phyloP scores from a whole-genome alignment of 2,113 vertebrate genomes.

The Thunnus thynnus region DNA sequence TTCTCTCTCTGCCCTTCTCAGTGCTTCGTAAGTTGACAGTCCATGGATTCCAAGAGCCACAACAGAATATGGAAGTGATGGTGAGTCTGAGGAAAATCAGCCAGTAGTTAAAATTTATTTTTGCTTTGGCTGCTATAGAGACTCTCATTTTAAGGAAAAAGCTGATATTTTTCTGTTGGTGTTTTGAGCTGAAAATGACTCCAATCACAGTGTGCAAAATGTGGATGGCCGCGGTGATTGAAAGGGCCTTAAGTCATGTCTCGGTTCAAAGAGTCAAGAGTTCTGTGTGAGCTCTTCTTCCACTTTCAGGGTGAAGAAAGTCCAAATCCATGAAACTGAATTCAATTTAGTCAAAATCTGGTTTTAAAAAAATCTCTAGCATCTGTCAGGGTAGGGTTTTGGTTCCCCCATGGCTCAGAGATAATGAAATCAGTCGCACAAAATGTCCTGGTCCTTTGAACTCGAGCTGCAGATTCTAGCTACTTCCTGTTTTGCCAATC shows the following conservation, averaged over 20 bases:
- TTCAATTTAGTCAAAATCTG: constrained; percentile 63
- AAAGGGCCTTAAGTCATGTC: constrained; percentile 62
- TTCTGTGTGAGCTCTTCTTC: constrained; percentile 44
- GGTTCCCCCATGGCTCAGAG: constrained; percentile 45
- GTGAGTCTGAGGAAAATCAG: constrained; percentile 83
- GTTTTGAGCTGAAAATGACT: constrained; percentile 52
- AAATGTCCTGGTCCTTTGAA: constrained; percentile 43
- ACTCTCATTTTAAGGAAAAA: constrained; percentile 20
- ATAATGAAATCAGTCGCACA: constrained; percentile 60
- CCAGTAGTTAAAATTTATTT: constrained; percentile 3
- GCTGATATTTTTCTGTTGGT: constrained; percentile 36
- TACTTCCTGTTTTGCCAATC: constrained; percentile 2
- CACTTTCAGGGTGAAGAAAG: constrained; percentile 37
- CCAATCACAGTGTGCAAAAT: constrained; percentile 51
- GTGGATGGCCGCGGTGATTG: constrained; percentile 49
- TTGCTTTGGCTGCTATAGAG: neutral
- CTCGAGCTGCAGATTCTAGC: constrained; percentile 13
- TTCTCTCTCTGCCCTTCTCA: constrained; percentile 54
- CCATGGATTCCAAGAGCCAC: constrained; percentile 95
- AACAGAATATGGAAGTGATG: constrained; percentile 94
- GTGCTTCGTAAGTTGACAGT: constrained; percentile 97
- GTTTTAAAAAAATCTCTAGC: constrained; percentile 25
- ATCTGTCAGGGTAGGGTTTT: constrained; percentile 24
- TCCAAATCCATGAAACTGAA: constrained; percentile 51
- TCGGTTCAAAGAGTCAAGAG: constrained; percentile 62